Evolutionary conservation across 2,797 vertebrate genomes (phyloP).

Genomic region (Notolepis coatsorum): DNA sequence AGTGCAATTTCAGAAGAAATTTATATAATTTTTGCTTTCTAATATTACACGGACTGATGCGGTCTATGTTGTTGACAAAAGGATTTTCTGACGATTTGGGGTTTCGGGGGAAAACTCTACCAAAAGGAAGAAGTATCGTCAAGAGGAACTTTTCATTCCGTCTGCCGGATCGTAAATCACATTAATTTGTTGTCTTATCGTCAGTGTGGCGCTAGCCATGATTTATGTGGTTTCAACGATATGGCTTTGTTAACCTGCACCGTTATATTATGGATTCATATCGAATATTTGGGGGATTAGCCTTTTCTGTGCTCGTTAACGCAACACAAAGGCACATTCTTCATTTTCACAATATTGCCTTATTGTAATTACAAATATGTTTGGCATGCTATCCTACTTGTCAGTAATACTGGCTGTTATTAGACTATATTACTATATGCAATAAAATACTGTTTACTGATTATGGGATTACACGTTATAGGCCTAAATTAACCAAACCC

Average conservation of each 20-base stretch:
- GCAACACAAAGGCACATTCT: conserved; percentile 26
- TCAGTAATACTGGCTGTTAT: too few relatives aligned
- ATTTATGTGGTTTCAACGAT: conserved; percentile 87
- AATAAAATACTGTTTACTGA: too few relatives aligned
- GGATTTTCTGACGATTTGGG: conserved; percentile 71
- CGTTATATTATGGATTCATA: conserved; percentile 67
- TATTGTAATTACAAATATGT: too few relatives aligned
- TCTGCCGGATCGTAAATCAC: conserved; percentile 90
- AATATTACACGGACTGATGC: conserved; percentile 79
- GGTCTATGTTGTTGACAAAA: conserved; percentile 46
- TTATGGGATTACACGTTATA: too few relatives aligned
- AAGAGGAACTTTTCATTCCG: conserved; percentile 83
- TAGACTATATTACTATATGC: too few relatives aligned
- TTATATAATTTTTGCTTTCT: conserved; percentile 72
- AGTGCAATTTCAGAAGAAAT: conserved; percentile 48
- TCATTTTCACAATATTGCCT: conserved; percentile 23
- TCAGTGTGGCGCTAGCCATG: conserved; percentile 82
- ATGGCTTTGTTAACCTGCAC: conserved; percentile 80
- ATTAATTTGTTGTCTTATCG: conserved; percentile 90
- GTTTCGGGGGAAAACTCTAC: conserved; percentile 73
- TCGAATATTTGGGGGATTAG: conserved; percentile 46
- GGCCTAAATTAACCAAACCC: neutral
- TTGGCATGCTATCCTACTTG: too few relatives aligned
- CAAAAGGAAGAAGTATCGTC: conserved; percentile 75
- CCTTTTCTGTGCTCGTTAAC: conserved; percentile 18